Evolutionary conservation across 2,888 invertebrate genomes (phyloP).

Genomic region (Campoplex nolae): DNA sequence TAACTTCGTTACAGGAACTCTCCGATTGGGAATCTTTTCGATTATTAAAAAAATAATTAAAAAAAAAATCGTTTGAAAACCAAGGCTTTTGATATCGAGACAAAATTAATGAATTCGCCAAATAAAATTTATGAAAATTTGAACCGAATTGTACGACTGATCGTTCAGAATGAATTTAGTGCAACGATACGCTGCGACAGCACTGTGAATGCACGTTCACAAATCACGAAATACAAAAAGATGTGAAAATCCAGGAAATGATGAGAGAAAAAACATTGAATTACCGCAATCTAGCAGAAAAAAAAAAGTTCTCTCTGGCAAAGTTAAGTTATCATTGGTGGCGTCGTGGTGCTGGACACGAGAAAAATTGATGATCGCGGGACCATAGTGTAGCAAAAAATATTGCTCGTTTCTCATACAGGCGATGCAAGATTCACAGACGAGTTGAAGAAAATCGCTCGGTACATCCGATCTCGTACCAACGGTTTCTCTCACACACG

Average conservation of each 20-base stretch:
- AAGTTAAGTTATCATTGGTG: conserved; percentile 17
- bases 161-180: neutral
- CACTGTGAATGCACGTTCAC: neutral
- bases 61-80: neutral
- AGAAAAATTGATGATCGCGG: conserved; percentile 30
- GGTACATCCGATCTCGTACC: neutral
- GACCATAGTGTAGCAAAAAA: neutral
- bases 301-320: neutral
- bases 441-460: neutral
- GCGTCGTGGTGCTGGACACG: conserved; percentile 9
- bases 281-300: neutral
- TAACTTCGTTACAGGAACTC: neutral
- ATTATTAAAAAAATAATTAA: neutral
- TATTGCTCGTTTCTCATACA: neutral
- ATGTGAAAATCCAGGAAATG: neutral
- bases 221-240: no score
- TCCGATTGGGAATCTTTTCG: neutral
- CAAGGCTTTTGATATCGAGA: neutral
- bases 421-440: neutral
- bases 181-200: neutral
- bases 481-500: neutral
- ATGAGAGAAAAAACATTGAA: no score
- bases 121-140: neutral
- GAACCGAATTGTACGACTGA: neutral
- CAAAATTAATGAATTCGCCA: neutral